These are phyloP conservation scores for Enteromius argenteus DNA, from an alignment of 2,797 vertebrate genomes.

Conservation along the genomic window DNA sequence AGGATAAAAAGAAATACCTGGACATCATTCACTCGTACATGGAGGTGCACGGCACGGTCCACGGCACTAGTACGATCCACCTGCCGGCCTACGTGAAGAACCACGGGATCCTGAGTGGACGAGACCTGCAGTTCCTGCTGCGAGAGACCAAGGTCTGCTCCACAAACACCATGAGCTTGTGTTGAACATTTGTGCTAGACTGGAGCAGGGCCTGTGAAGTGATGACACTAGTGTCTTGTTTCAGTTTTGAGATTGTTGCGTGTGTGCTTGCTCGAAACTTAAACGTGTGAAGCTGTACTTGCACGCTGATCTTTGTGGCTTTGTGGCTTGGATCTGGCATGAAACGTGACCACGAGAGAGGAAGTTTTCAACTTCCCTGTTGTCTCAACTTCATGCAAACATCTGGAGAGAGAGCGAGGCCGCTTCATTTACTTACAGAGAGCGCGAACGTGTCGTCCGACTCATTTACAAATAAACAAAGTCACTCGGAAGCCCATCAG, in stretches of 20 bases:
- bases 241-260: background rate
- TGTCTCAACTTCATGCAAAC: background rate
- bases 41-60: slow-evolving; percentile 96
- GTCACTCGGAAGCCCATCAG: background rate
- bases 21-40: slow-evolving; percentile 95
- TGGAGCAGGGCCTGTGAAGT: background rate
- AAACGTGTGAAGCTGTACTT: too few relatives aligned
- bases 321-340: background rate
- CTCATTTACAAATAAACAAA: slow-evolving; percentile 17
- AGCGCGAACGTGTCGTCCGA: background rate
- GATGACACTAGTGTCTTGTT: accelerated
- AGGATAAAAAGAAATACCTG: slow-evolving; percentile 96
- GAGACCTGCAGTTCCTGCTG: slow-evolving; percentile 96
- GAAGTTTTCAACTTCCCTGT: background rate
- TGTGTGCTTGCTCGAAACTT: background rate
- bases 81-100: slow-evolving; percentile 95
- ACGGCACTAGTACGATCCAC: slow-evolving; percentile 91
- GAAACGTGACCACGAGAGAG: background rate
- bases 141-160: slow-evolving; percentile 91
- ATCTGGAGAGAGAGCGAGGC: background rate
- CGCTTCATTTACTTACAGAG: slow-evolving; percentile 1
- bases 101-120: slow-evolving; percentile 95
- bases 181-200: background rate
- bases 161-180: background rate
- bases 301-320: background rate